Percentiles rank a stretch among this genome's conserved stretches.
phyloP scores from a whole-genome alignment of 1,140 invertebrate genomes.

The Caenorhabditis briggsae region DNA sequence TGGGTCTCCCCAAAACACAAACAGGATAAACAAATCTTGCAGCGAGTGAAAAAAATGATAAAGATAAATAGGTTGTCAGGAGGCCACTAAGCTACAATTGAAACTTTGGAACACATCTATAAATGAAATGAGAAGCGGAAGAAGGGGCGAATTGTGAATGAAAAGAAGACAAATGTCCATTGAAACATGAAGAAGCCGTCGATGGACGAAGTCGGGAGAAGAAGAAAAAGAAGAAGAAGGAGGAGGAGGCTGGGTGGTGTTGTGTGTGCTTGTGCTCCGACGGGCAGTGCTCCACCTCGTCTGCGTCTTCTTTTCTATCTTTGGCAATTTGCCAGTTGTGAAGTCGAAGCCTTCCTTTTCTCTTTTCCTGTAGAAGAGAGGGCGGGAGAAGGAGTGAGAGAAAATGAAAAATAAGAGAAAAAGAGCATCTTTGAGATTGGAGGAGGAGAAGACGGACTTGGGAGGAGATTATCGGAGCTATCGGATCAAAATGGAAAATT shows the following conservation, averaged over 20 bases:
- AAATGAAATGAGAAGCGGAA: constrained; percentile 23
- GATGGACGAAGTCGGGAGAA: not conserved
- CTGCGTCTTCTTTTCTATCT: constrained; percentile 42
- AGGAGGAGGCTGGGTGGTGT: not conserved
- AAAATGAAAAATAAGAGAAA: not conserved
- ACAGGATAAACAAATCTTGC: not conserved
- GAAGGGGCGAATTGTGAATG: not conserved
- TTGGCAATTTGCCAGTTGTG: constrained; percentile 56
- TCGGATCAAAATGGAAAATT: too few species aligned
- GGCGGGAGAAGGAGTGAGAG: not conserved
- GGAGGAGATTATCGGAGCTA: too few species aligned
- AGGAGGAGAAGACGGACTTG: too few species aligned
- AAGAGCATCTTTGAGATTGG: not conserved
- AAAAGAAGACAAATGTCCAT: constrained; percentile 41
- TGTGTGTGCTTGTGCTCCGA: constrained; percentile 39
- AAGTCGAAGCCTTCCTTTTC: constrained; percentile 49
- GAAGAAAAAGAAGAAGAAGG: not conserved
- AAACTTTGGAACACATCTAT: not conserved
- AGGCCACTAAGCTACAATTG: too few species aligned
- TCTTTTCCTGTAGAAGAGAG: not conserved
- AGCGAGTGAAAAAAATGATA: not conserved
- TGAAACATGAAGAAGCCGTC: constrained; percentile 55
- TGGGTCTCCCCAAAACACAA: not conserved
- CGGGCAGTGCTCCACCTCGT: not conserved
- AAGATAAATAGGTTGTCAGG: too few species aligned